Evolutionary conservation across 2,888 invertebrate genomes (phyloP).

Genomic region (Phalera bucephala): DNA sequence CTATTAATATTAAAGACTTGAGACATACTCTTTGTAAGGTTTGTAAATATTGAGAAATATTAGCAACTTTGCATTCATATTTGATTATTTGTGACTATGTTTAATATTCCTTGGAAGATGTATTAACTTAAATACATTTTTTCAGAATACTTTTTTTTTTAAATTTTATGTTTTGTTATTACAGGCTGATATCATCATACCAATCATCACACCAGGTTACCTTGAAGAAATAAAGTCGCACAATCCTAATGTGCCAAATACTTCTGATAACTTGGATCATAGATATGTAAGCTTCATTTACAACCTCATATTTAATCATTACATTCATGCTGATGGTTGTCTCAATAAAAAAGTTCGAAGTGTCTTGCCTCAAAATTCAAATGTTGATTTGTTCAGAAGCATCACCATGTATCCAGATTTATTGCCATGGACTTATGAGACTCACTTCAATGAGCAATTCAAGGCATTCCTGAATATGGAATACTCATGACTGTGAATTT

Average conservation of each 20-base stretch:
- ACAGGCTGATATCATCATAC: constrained; percentile 81
- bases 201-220: constrained; percentile 79
- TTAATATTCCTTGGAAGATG: too few species aligned
- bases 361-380: constrained; percentile 64
- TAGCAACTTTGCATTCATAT: too few species aligned
- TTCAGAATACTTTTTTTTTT: too few species aligned
- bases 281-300: constrained; percentile 77
- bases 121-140: too few species aligned
- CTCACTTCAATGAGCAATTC: constrained; percentile 70
- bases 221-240: constrained; percentile 68
- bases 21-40: too few species aligned
- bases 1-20: background rate
- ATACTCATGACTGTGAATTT: constrained; percentile 7
- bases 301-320: constrained; percentile 70
- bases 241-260: constrained; percentile 53
- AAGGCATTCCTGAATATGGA: constrained; percentile 60
- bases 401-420: constrained; percentile 73
- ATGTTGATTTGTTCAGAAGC: constrained; percentile 51
- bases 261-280: constrained; percentile 70
- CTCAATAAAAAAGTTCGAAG: constrained; percentile 75
- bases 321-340: constrained; percentile 72
- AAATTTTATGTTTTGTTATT: constrained; percentile 37
- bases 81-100: too few species aligned
- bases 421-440: constrained; percentile 74
- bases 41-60: too few species aligned